Base-by-base conservation (phyloP, 2,797 vertebrate genomes). In the Enteromius paludinosus region DNA sequence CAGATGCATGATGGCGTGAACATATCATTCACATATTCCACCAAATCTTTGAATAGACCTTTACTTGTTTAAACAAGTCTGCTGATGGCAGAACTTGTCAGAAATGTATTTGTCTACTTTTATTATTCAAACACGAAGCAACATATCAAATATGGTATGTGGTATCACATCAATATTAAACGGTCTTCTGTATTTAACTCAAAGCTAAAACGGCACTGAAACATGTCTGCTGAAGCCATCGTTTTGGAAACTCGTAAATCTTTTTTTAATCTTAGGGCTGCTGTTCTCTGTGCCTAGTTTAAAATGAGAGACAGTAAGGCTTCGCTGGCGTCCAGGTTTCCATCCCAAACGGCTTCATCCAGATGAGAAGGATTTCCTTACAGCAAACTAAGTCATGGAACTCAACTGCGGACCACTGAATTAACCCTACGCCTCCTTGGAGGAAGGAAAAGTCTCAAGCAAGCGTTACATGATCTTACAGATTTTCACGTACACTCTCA, bases 281-380 rank as follows among this genome's bases (percentile, higher is more conserved):
- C 12, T 3, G 3, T 12, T 43, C 10, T 79, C 17, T 43, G 3
- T 18, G 18, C 38, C 28, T 11, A 33, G 18, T 72, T 62, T 69
- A 10, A 49, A 65, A 64, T 30, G 23, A 72, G 25, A 80, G 45
- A 83, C 71, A 25, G 65, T 28, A 75, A 76, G 47, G 45, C 56
- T 45, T 59, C 74, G 62, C 43, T 49, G 77, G 14, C 14, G 14
- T 62, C 68, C 68, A 72, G 68, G 68, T 72, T 81, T 81, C 79
- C 66, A 81, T 64, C 35, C 6, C 66, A 9, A 62, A 61, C 38
- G 65, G 62, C 35, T 83, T 64, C 85, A 79, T 35, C 45, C 43
- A 76, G 82, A 87, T 85, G 76, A 64, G 80, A 86, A 61, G 82
- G 77, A 87, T 85, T 83, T 75, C 56, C 86, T 17, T 28, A 84